Base-by-base conservation (phyloP, 2,113 vertebrate genomes). In the Romanogobio albipinnatus region DNA sequence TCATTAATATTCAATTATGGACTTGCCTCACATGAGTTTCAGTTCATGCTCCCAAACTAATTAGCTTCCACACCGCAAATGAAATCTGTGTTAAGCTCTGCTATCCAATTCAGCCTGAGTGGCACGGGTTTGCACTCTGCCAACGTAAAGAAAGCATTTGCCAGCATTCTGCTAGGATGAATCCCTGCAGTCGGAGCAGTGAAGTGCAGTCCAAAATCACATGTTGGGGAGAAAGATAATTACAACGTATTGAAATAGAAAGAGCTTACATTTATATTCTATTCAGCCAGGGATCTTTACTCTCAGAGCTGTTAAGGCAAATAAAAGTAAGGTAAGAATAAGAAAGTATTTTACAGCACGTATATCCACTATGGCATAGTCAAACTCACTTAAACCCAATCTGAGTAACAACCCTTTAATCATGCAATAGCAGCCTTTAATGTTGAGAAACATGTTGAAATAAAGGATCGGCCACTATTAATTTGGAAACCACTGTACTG, bases 41-140 rank as follows among this genome's bases (percentile, higher is more conserved):
- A 85, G 90, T 92, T 89, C 90, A 74, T 89, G 90, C 93, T 92
- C 90, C 91, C 86, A 90, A 92, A 90, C 89, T 91, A 93, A 93
- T 93, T 93, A 94, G 85, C 87, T 47, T 66, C 81, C 36, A 71
- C 84, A 86, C 62, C 5, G 83, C 85, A 91, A 91, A 90, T 83
- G 89, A 88, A 90, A 89, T 90, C 91, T 85, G 88, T 86, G 91
- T 92, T 90, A 89, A 86, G 85, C 88, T 89, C 73, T 73, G 84
- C 86, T 88, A 81, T 81, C 88, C 83, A 80, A 84, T 88, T 89
- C 89, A 88, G 86, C 79, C 64, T 84, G 14, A 80, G 19, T 19
- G 61, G 76, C 24, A 45, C 43, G 2, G 61, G 49, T 19, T 39
- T 10, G 33, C n/a, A 4, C 26, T 29, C 77, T 84, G 76, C 62